Percentiles rank a stretch among this genome's conserved stretches.
Evolutionary conservation across 2,888 invertebrate species (phyloP).

Genomic region (Camponotus fellah): DNA sequence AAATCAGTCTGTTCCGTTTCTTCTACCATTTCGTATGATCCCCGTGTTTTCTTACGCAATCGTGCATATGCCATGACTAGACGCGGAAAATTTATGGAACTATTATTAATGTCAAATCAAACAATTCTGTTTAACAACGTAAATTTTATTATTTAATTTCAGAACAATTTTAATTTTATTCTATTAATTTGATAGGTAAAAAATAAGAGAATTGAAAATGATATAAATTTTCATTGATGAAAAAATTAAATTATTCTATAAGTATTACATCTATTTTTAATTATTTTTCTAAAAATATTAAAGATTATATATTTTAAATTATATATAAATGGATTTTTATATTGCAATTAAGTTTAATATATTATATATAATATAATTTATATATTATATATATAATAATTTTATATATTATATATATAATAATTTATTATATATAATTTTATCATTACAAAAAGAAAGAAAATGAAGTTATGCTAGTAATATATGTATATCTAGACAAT

Average conservation of each 20-base stretch:
- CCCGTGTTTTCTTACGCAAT: constrained; percentile 83
- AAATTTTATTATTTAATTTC: not conserved
- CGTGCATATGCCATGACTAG: constrained; percentile 82
- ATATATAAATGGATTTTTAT: not conserved
- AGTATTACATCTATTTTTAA: not conserved
- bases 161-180: not conserved
- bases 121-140: not conserved
- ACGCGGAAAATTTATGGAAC: constrained; percentile 58
- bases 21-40: constrained; percentile 80
- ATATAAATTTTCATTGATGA: not conserved
- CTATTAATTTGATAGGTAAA: not conserved
- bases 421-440: not conserved
- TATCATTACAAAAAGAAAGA: not conserved
- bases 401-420: not conserved
- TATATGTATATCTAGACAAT: constrained; percentile 30
- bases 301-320: not conserved
- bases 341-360: not conserved
- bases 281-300: not conserved
- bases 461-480: not conserved
- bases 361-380: not conserved
- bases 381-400: not conserved
- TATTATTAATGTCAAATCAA: not conserved
- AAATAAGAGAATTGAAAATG: not conserved
- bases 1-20: constrained; percentile 84
- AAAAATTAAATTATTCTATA: constrained; percentile 3